Percentiles rank a stretch among this genome's conserved stretches.
phyloP scores from a whole-genome alignment of 2,113 vertebrate species.

The Lepus timidus region DNA sequence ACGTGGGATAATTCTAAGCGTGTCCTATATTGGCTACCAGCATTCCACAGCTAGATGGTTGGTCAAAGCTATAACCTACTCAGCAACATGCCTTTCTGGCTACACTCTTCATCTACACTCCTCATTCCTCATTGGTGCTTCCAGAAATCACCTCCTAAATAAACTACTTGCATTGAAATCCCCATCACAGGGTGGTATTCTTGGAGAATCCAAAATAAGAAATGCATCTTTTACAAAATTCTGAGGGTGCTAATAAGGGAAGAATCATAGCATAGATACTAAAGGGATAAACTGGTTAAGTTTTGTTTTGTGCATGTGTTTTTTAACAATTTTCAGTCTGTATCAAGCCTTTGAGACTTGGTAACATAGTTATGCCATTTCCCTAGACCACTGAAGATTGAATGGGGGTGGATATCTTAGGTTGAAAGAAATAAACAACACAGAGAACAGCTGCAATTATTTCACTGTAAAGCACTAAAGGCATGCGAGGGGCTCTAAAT shows the following conservation, averaged over 20 bases:
- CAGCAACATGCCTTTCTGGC: neutral
- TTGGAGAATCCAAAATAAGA: neutral
- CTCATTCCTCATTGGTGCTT: neutral
- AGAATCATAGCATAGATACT: neutral
- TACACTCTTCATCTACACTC: neutral
- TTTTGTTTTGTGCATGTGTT: neutral
- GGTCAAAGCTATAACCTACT: neutral
- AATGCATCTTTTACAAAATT: neutral
- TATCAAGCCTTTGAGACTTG: neutral
- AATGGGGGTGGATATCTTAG: neutral
- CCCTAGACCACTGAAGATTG: neutral
- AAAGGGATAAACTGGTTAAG: neutral
- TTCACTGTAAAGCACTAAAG: neutral
- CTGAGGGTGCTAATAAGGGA: neutral
- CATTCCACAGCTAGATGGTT: neutral
- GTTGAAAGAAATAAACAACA: neutral
- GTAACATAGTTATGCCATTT: neutral
- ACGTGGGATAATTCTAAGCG: neutral
- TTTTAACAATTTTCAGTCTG: conserved; percentile 8
- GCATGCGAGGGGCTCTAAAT: conserved; percentile 26
- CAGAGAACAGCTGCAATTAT: conserved; percentile 18
- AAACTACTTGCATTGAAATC: neutral
- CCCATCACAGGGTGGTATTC: neutral
- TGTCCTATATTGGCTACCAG: neutral
- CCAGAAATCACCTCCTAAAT: neutral